phyloP scores from a whole-genome alignment of 2,797 vertebrate species.

The Spizella passerina region DNA sequence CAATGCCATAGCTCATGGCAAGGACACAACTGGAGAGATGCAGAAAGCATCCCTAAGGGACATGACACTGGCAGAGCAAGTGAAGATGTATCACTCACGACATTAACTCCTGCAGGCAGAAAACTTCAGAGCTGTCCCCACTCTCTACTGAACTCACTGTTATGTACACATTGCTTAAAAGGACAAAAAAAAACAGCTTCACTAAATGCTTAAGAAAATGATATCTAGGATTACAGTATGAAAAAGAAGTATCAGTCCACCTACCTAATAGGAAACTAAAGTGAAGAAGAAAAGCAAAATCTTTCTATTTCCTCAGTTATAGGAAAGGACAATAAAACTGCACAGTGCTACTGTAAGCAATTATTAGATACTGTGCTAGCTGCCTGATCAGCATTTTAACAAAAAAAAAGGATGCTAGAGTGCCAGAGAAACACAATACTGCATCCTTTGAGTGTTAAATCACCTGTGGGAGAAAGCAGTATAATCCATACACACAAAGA shows the following conservation, averaged over 20 bases:
- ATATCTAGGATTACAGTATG: neutral
- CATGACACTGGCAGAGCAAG: neutral
- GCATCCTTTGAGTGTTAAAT: neutral
- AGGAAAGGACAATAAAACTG: neutral
- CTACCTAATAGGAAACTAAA: neutral
- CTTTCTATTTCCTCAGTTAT: neutral
- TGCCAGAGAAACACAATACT: neutral
- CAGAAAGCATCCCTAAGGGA: neutral
- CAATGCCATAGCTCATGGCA: neutral
- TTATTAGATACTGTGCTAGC: neutral
- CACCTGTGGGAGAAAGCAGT: neutral
- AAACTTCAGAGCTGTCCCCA: neutral
- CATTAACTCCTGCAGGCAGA: neutral
- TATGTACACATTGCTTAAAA: neutral
- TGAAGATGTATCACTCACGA: neutral
- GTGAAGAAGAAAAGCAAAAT: neutral
- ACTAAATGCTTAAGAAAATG: neutral
- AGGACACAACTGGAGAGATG: neutral
- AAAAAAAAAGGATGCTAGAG: neutral
- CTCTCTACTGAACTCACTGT: neutral
- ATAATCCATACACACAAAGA: neutral
- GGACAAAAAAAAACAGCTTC: fast-evolving
- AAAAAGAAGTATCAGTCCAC: neutral
- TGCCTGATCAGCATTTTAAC: neutral
- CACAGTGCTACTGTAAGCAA: neutral